These are phyloP conservation scores for Pteria penguin DNA, from an alignment of 2,888 invertebrate genomes.

Conservation along the genomic window DNA sequence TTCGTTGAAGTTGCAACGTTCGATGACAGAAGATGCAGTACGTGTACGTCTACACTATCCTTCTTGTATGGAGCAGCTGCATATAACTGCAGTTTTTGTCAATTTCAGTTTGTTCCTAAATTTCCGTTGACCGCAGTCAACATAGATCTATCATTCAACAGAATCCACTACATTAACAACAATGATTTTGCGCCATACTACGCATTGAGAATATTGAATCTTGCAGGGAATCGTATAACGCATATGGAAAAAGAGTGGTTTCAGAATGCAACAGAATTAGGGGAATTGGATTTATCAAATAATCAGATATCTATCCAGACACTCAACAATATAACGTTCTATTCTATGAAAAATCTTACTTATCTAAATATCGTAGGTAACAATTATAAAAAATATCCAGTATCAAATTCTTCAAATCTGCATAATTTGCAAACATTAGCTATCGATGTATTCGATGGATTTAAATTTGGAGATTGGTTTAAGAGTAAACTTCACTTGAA, in stretches of 20 bases:
- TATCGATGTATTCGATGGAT: not conserved
- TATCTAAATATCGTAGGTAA: not conserved
- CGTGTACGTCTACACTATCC: no score
- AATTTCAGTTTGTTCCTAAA: not conserved
- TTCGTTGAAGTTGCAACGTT: no score
- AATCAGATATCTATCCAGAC: not conserved
- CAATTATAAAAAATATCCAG: not conserved
- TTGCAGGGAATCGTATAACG: not conserved
- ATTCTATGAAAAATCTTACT: not conserved
- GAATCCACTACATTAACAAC: not conserved
- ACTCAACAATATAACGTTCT: not conserved
- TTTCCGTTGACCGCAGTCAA: not conserved
- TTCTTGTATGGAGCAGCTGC: no score
- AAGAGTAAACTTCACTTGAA: not conserved
- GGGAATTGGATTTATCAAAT: not conserved
- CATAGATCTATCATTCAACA: not conserved
- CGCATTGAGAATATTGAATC: not conserved
- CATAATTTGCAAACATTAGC: not conserved
- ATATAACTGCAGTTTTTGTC: not conserved
- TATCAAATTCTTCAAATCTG: not conserved
- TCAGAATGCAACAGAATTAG: not conserved
- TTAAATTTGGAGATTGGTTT: not conserved
- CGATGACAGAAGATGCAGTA: no score
- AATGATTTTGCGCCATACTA: not conserved
- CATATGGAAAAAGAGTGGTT: not conserved